A percentile compares a stretch with the other conserved stretches of the same genome.
Conservation (phyloP, 2,797 vertebrate genomes). For the Bovichtus variegatus region DNA sequence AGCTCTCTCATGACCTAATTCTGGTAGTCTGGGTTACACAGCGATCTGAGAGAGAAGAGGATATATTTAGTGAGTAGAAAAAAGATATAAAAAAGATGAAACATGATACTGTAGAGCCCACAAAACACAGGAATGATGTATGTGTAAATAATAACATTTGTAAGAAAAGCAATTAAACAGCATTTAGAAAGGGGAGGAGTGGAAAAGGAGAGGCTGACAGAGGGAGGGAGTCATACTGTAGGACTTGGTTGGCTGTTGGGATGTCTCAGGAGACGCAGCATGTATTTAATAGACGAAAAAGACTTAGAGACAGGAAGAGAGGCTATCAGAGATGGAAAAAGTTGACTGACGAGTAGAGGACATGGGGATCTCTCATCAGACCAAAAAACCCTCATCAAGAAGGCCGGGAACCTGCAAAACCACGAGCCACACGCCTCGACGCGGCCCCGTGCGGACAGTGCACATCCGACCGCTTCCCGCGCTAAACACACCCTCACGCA, state of each 20-base stretch:
- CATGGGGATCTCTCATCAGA: conserved; percentile 84
- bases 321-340: conserved; percentile 70
- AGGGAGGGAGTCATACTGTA: conserved; percentile 75
- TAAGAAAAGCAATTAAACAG: conserved; percentile 45
- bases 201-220: conserved; percentile 66
- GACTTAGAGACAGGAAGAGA: conserved; percentile 69
- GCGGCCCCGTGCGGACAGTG: conserved; percentile 59
- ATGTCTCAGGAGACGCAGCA: conserved; percentile 75
- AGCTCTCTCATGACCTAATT: conserved; percentile 79
- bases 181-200: conserved; percentile 73
- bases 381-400: conserved; percentile 73
- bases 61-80: conserved; percentile 73
- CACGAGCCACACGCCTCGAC: conserved; percentile 52
- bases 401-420: conserved; percentile 68
- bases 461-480: conserved; percentile 69
- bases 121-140: conserved; percentile 27
- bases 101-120: conserved; percentile 19
- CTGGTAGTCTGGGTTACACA: conserved; percentile 76
- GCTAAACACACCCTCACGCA: conserved; percentile 64
- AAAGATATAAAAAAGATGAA: conserved; percentile 34
- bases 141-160: conserved; percentile 16
- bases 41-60: conserved; percentile 63
- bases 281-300: conserved; percentile 82
- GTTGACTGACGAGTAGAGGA: conserved; percentile 65
- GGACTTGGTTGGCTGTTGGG: conserved; percentile 84